A percentile compares a stretch with the other conserved stretches of the same genome.
Evolutionary conservation across 2,113 vertebrate species (phyloP).

Genomic region (Sula dactylatra): DNA sequence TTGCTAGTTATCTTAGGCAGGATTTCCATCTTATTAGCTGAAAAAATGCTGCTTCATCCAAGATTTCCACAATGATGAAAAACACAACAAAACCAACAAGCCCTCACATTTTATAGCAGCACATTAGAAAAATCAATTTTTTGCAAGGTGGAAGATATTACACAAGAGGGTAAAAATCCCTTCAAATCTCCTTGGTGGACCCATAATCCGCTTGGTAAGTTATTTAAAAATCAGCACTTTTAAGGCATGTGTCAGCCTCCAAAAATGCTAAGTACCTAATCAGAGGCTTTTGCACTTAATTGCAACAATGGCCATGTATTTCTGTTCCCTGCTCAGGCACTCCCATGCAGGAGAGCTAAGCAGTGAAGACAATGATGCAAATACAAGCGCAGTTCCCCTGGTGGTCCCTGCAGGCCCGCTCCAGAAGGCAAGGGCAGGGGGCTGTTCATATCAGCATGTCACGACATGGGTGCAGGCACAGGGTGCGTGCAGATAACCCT

Average conservation of each 20-base stretch:
- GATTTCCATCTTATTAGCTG: constrained; percentile 10
- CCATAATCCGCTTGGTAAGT: background rate
- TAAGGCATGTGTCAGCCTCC: background rate
- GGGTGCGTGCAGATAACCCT: background rate
- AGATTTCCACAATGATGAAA: background rate
- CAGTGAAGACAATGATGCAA: background rate
- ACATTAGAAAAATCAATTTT: background rate
- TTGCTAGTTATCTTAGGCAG: background rate
- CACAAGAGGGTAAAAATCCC: background rate
- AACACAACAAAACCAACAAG: background rate
- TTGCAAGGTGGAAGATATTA: background rate
- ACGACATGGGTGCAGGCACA: fast-evolving
- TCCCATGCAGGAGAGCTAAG: background rate
- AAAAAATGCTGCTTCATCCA: background rate
- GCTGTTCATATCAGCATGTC: background rate
- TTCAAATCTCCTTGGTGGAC: background rate
- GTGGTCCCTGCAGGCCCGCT: background rate
- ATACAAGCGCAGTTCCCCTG: background rate
- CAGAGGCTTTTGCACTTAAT: background rate
- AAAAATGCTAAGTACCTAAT: background rate
- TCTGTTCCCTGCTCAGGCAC: background rate
- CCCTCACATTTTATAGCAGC: background rate
- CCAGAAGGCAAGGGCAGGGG: background rate
- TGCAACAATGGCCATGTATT: background rate
- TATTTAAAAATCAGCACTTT: background rate